A percentile compares a stretch with the other conserved stretches of the same genome.
Evolutionary conservation across 2,113 vertebrate genomes (phyloP).

Genomic region (Callithrix jacchus): DNA sequence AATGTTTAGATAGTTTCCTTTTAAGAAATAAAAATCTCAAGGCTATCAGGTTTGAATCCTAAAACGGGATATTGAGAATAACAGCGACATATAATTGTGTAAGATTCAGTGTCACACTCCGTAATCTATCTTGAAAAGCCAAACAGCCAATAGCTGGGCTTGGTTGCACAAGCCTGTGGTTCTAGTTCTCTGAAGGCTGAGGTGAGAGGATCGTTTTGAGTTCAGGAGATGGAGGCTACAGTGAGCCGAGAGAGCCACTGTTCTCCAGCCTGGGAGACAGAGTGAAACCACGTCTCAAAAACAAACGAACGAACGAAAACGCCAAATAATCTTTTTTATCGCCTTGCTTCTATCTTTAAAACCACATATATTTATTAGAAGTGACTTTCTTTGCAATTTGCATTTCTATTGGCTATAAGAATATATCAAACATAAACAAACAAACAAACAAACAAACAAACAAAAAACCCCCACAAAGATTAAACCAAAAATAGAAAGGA

Average conservation of each 20-base stretch:
- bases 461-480: not conserved
- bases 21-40: constrained; percentile 72
- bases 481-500: not conserved
- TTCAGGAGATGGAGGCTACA: no score
- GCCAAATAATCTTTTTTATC: not conserved
- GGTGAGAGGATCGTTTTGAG: no score
- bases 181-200: no score
- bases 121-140: constrained; percentile 4
- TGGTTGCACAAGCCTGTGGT: no score
- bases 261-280: no score
- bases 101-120: constrained; percentile 50
- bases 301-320: not conserved
- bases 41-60: constrained; percentile 60
- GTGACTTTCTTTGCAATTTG: not conserved
- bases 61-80: constrained; percentile 62
- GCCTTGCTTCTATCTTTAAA: constrained; percentile 40
- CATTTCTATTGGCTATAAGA: not conserved
- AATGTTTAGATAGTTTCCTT: constrained; percentile 72
- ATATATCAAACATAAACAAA: not conserved
- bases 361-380: not conserved
- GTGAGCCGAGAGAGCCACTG: no score
- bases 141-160: not conserved
- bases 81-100: constrained; percentile 43
- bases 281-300: no score
- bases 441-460: not conserved